phyloP scores from a whole-genome alignment of 2,888 invertebrate genomes.

The Apodemia duryi region DNA sequence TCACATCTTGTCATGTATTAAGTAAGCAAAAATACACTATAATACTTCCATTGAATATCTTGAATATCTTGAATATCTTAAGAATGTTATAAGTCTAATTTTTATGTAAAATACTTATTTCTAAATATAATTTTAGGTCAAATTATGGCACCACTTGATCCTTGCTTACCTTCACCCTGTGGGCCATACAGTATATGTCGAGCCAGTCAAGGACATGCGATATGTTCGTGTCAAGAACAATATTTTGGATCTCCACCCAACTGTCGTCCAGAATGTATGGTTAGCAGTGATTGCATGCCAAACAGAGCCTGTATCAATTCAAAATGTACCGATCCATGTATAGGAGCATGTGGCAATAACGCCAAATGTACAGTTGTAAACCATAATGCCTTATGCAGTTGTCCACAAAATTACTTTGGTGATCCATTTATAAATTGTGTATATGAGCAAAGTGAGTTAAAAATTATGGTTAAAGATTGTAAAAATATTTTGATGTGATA shows the following conservation, averaged over 20 bases:
- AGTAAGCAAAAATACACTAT: slow-evolving; percentile 41
- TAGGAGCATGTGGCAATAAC: slow-evolving; percentile 89
- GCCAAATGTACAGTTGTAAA: slow-evolving; percentile 90
- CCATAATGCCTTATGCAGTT: slow-evolving; percentile 92
- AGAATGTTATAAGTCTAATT: slow-evolving; percentile 1
- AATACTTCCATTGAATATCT: neutral
- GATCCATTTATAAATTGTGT: slow-evolving; percentile 89
- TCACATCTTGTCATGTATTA: slow-evolving; percentile 83
- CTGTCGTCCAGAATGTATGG: slow-evolving; percentile 90
- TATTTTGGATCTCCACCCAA: slow-evolving; percentile 89
- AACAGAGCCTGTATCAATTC: slow-evolving; percentile 89
- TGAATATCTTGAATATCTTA: neutral
- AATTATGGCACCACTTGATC: slow-evolving; percentile 65
- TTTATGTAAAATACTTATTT: neutral
- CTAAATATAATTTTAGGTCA: slow-evolving; percentile 45
- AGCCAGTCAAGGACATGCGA: slow-evolving; percentile 84
- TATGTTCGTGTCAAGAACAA: slow-evolving; percentile 88
- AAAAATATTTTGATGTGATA: neutral
- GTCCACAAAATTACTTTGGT: slow-evolving; percentile 85
- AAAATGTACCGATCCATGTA: slow-evolving; percentile 90
- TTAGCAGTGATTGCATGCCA: slow-evolving; percentile 89
- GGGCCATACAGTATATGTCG: slow-evolving; percentile 90
- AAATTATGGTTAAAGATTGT: slow-evolving; percentile 19
- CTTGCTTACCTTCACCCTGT: slow-evolving; percentile 84
- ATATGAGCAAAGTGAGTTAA: slow-evolving; percentile 82